Evolutionary conservation across 2,113 vertebrate genomes (phyloP).

Genomic region (Gopherus flavomarginatus): DNA sequence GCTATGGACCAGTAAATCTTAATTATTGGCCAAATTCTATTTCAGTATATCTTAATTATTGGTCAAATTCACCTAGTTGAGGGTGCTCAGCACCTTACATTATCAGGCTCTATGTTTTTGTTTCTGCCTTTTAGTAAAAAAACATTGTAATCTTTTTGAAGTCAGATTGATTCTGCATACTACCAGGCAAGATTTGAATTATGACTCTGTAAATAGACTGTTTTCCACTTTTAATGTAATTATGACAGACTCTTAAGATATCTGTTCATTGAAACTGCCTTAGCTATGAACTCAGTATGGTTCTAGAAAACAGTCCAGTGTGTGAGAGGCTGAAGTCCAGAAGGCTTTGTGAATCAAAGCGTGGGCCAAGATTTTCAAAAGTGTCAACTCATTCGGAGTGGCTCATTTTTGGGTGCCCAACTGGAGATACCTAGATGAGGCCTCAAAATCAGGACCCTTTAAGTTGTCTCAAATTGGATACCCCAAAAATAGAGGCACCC

Average conservation of each 20-base stretch:
- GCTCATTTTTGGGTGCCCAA: not conserved
- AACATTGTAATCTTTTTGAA: slow-evolving; percentile 33
- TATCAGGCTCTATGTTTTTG: not conserved
- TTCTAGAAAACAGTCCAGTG: not conserved
- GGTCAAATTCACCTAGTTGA: not conserved
- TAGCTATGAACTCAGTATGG: not conserved
- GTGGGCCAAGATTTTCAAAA: not conserved
- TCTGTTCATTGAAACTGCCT: slow-evolving; percentile 7
- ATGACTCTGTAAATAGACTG: slow-evolving; percentile 15
- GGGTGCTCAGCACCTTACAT: not conserved
- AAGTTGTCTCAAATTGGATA: not conserved
- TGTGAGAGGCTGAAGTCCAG: not conserved
- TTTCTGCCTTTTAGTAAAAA: slow-evolving; percentile 3
- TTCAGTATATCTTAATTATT: too few relatives aligned
- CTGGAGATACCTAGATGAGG: not conserved
- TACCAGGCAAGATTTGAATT: slow-evolving; percentile 16
- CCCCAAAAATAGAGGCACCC: not conserved
- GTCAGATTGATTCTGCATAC: slow-evolving; percentile 26
- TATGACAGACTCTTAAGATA: slow-evolving; percentile 14
- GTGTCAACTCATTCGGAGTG: not conserved
- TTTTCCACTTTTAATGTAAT: slow-evolving; percentile 39
- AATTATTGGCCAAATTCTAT: too few relatives aligned
- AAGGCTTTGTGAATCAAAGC: not conserved
- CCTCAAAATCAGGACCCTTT: not conserved
- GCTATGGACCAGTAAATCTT: too few relatives aligned